Evolutionary conservation across 2,113 vertebrate species (phyloP), one percentile per base, ranked within the genome.

Genomic region (Tyto alba): DNA sequence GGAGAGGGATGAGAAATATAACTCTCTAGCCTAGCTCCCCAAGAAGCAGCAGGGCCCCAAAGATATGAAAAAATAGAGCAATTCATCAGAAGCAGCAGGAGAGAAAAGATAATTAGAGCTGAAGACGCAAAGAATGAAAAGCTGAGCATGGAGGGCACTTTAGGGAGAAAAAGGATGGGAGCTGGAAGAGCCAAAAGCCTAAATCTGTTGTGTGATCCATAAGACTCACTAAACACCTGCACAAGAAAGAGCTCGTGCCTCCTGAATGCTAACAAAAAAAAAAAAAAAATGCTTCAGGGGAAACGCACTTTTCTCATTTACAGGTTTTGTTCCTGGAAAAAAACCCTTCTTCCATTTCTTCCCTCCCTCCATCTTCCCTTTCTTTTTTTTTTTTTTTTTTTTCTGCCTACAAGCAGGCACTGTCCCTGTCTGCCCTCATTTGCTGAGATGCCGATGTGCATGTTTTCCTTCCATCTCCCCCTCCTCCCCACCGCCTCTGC

Each of bases 21-120:
- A 48, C 48, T 60, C 78, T 67, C 85, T 69, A 95, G 75, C 81
- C 83, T 82, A 80, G 75, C 66, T 94, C 88, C 90, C 86, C 90
- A 93, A 95, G 94, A 95, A 94, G 43, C 94, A 83, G 86, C 45
- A 0, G 64, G 90, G 90, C 93, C 96, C 93, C 90, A 92, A 96
- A 95, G 93, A 95, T 92, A 90, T n/a, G 64, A 32, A 80, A 67
- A 95, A 91, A 41, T 1, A 0, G 45, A 94, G 77, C 83, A 95
- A 95, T 97, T 97, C 94, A 96, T 96, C 88, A 95, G 96, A 85
- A 96, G 34, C 95, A 97, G 96, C 96, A 52, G 96, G 97, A 93
- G 94, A 97, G 91, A 84, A 96, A 92, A 97, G 95, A 95, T 97
- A 97, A 97, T 96, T 95, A 95, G 95, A 93, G 86, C 36, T 0